Conservation (phyloP, 2,888 invertebrate genomes). For the Isotomurus palustris region DNA sequence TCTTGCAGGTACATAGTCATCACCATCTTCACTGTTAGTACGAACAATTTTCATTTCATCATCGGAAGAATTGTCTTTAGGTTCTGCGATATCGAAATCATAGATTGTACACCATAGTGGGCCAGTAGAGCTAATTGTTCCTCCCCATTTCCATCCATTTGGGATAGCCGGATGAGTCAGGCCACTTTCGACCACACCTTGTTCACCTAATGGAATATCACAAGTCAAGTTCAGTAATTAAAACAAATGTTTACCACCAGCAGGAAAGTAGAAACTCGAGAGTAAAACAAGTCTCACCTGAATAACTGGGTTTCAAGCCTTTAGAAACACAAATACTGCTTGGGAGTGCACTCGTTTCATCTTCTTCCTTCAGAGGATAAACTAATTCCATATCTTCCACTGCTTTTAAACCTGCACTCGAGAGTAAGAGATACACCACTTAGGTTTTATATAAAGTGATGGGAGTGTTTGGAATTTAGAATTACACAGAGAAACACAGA, state of each 20-base stretch:
- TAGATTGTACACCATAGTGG: conserved; percentile 72
- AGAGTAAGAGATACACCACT: background rate
- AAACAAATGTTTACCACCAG: background rate
- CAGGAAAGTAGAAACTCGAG: background rate
- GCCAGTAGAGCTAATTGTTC: conserved; percentile 67
- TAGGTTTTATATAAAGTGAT: background rate
- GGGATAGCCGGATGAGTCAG: conserved; percentile 73
- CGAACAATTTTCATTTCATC: background rate
- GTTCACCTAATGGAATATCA: conserved; percentile 44
- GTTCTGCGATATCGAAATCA: conserved; percentile 32
- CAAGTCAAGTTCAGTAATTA: background rate
- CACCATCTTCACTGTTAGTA: background rate
- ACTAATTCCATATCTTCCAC: conserved; percentile 22
- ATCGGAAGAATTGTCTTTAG: background rate
- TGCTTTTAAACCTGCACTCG: conserved; percentile 20
- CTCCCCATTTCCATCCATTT: conserved; percentile 79
- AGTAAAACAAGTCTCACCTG: conserved; percentile 23
- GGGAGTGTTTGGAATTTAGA: background rate
- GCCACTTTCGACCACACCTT: conserved; percentile 64
- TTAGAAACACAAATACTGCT: conserved; percentile 39
- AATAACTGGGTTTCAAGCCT: conserved; percentile 31
- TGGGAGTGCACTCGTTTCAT: conserved; percentile 18
- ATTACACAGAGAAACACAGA: background rate
- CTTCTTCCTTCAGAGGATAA: conserved; percentile 20
- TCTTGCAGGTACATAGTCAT: conserved; percentile 7